Evolutionary conservation across 35 echinoderm and acorn worm species (phyloP), one percentile per base, ranked within the genome.

Genomic region (Ophioderma brevispina): DNA sequence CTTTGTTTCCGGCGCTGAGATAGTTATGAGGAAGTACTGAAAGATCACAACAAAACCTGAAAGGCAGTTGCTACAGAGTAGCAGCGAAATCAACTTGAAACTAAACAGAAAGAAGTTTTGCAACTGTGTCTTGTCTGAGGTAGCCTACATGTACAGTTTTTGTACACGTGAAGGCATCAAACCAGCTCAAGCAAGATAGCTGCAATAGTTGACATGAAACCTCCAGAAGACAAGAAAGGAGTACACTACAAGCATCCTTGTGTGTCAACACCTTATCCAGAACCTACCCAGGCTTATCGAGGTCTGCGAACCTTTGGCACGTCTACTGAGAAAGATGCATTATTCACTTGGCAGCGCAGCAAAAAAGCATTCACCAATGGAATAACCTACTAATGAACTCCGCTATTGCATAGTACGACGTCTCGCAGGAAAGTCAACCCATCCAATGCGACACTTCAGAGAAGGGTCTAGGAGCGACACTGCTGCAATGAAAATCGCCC

Each of bases 121-220:
- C 76, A 77, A 55, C 38, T 96, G 21, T 15, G 77, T n/a, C 0
- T 81, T 93, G 37, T 87, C 6, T 18, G 59, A 85, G 79, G 94
- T 97, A n/a, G 32, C 91, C 31, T 88, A 91, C 32, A 87, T 96
- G 78, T 86, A 90, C 25, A 86, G 92, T 41, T 19, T 84, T 0
- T 78, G 92, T 2, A 92, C 79, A 5, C 0, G 6, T 2, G 46
- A 46, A 36, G 90, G 90, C 40, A 39, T 92, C 8, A 17, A 43
- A 19, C 76, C 94, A 86, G 88, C 91, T 63, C 81, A 34, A 55
- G 59, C 21, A 86, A 95, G 37, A 75, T 92, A 23, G 38, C 42
- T 32, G 85, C 94, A 34, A 84, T 92, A 31, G 23, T 85, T 30
- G 83, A 92, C 21, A 84, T 92, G 80, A 32, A 42, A 8, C 37